Evolutionary conservation across 2,888 invertebrate species (phyloP), one percentile per base, ranked within the genome.

Genomic region (Tillus elongatus): DNA sequence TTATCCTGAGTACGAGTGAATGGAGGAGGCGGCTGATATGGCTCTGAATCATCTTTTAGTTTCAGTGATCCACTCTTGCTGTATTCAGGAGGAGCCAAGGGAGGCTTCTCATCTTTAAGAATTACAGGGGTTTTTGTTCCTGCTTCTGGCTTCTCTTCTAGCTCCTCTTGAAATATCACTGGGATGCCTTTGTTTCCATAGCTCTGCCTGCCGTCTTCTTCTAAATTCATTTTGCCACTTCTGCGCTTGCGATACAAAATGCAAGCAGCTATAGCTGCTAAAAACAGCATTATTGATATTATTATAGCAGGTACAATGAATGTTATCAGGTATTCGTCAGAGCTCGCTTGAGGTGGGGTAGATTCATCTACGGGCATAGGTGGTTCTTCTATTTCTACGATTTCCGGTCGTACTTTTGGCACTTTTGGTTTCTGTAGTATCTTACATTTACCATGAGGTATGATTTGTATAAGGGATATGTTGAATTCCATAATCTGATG

Each of bases 111-210:
- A 53, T 95, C 92, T 57, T 90, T 86, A 67, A 95, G 75, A 51
- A 96, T 92, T 36, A 95, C 85, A 3, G 95, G 95, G 45, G 87
- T 83, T 68, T 92, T 89, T 60, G 89, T 88, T 14, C 82, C 84
- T 12, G 87, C 82, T 62, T 87, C 87, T 0, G 86, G 88, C 53
- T 91, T 84, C 56, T 93, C 93, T 52, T 95, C 93, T 29, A 96
- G 71, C 63, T 97, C 97, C 63, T 97, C 95, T 65, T 89, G 88
- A 68, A 96, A 95, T 57, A 97, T 96, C 26, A 96, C 92, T 1
- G 97, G 96, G 54, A 93, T 91, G 39, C 74, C 74, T 62, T 85
- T 86, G 52, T 83, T 84, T 33, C 86, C 77, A 69, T 87, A 85
- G 45, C 82, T 82, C 59, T 83, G 82, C 11, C 86, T 73, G 50